Conservation (phyloP, 2,113 vertebrate genomes). For the Scatophagus argus region DNA sequence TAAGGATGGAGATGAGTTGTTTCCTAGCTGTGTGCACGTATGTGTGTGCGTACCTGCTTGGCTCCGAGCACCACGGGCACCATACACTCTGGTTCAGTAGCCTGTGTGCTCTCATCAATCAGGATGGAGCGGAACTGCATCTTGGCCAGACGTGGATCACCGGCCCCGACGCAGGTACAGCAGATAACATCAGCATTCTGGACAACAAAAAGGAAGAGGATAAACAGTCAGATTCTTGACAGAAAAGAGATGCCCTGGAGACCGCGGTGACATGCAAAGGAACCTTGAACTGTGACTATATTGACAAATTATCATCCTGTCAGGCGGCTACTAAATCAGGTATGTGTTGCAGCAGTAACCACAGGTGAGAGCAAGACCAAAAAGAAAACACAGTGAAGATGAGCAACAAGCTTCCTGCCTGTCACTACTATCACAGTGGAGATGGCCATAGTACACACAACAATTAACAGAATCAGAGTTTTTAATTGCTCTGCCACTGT, state of each 20-base stretch:
- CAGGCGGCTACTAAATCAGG: neutral
- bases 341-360: neutral
- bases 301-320: neutral
- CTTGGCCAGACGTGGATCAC: conserved; percentile 95
- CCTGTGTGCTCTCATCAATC: conserved; percentile 98
- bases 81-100: conserved; percentile 98
- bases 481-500: neutral
- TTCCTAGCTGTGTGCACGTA: neutral
- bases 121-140: conserved; percentile 99
- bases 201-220: neutral
- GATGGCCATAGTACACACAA: neutral
- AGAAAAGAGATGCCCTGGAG: neutral
- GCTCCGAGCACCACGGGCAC: conserved; percentile 97
- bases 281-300: neutral
- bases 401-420: neutral
- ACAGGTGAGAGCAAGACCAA: neutral
- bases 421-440: neutral
- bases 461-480: neutral
- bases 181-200: conserved; percentile 99
- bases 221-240: neutral
- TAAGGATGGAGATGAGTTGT: neutral
- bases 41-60: conserved; percentile 88
- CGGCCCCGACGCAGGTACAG: conserved; percentile 96
- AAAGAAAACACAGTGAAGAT: neutral
- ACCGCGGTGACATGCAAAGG: neutral